A percentile compares a stretch with the other conserved stretches of the same genome.
Conservation (phyloP, 2,888 invertebrate species). For the Tupiocoris notatus region DNA sequence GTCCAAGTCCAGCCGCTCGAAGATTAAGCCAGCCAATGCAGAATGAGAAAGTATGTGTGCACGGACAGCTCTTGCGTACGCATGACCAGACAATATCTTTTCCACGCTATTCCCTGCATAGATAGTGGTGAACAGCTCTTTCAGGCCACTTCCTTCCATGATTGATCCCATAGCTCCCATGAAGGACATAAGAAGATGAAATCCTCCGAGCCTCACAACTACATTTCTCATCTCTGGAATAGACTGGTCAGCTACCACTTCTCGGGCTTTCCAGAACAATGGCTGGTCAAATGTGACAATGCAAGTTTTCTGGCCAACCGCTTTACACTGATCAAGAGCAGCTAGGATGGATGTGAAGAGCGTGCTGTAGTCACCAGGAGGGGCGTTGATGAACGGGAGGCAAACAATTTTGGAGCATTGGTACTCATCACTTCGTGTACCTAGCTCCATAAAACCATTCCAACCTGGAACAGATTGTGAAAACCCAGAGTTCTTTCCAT, state of each 20-base stretch:
- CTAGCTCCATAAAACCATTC: constrained; percentile 51
- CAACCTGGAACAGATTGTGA: constrained; percentile 47
- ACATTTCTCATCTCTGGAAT: constrained; percentile 43
- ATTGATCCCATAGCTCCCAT: constrained; percentile 52
- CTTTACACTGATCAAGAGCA: constrained; percentile 47
- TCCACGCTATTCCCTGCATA: constrained; percentile 51
- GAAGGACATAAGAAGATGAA: constrained; percentile 53
- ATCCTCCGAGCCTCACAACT: constrained; percentile 51
- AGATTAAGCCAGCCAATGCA: constrained; percentile 41
- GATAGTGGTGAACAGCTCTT: constrained; percentile 51
- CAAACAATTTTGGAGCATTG: constrained; percentile 49
- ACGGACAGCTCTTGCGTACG: constrained; percentile 51
- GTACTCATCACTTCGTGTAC: constrained; percentile 48
- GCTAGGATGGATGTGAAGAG: constrained; percentile 51
- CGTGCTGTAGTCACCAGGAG: constrained; percentile 52
- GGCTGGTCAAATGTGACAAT: too few relatives aligned
- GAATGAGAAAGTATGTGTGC: constrained; percentile 50
- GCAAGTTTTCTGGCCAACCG: too few relatives aligned
- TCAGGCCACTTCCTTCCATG: constrained; percentile 54
- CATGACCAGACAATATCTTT: constrained; percentile 51
- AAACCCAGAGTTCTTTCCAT: constrained; percentile 18
- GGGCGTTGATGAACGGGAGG: constrained; percentile 25
- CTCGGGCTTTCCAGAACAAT: constrained; percentile 50
- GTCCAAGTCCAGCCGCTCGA: constrained; percentile 6
- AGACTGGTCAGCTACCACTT: constrained; percentile 50